phyloP scores from a whole-genome alignment of 2,113 vertebrate species.

The Pachypanchax playfairii region DNA sequence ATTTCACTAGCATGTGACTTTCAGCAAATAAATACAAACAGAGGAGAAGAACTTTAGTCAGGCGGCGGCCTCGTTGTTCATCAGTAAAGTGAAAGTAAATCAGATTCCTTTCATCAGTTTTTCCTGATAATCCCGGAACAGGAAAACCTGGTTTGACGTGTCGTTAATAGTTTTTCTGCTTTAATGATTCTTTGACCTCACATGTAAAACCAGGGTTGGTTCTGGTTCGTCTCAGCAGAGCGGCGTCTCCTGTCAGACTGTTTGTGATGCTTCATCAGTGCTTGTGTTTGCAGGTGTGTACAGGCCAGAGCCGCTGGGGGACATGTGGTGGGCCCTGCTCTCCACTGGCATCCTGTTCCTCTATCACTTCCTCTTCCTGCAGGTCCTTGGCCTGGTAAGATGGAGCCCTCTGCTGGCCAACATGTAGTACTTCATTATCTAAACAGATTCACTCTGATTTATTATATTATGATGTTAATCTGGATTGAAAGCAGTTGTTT shows the following conservation, averaged over 20 bases:
- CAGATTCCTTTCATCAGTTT: no score
- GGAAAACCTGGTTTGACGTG: slow-evolving; percentile 36
- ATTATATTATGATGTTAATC: not conserved
- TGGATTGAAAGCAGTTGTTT: no score
- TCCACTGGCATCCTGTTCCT: slow-evolving; percentile 95
- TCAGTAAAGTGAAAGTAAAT: not conserved
- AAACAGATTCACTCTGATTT: not conserved
- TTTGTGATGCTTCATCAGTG: not conserved
- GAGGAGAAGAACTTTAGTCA: no score
- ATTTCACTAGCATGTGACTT: no score
- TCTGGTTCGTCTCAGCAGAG: no score
- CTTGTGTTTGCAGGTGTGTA: slow-evolving; percentile 85
- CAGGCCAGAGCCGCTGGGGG: slow-evolving; percentile 90
- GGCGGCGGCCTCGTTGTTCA: slow-evolving; percentile 13
- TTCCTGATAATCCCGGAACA: slow-evolving; percentile 10
- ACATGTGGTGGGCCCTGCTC: slow-evolving; percentile 96
- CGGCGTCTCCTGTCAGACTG: no score
- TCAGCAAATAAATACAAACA: no score
- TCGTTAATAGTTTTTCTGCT: not conserved
- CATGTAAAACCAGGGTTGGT: no score
- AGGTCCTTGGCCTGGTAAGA: slow-evolving; percentile 94
- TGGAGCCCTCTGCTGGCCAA: slow-evolving; percentile 65
- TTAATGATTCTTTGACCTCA: no score
- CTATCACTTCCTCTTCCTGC: slow-evolving; percentile 94
- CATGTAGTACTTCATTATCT: no score